Evolutionary conservation across 2,113 vertebrate genomes (phyloP), one percentile per base, ranked within the genome.

Genomic region (Zosterops lateralis): DNA sequence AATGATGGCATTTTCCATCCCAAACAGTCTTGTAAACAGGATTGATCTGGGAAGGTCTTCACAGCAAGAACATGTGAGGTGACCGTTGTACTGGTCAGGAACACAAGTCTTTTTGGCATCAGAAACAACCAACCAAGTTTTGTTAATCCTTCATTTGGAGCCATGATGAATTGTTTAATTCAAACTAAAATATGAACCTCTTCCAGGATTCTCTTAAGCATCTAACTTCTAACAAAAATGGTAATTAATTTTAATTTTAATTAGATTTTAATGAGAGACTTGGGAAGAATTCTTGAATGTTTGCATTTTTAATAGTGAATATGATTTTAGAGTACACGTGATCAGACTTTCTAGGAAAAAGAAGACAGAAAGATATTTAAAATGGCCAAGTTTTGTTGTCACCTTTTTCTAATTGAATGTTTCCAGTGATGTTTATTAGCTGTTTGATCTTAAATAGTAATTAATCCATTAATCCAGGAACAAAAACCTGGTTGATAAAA

Each of bases 171-270:
- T 96, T 64, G 71, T 89, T 87, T 74, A 84, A 91, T 91, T 85
- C 76, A 62, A 51, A 73, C 70, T 93, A 65, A 90, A 81, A 81
- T 84, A 48, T 24, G 75, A 90, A 21, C 47, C 18, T 71, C 80
- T 76, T 90, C 70, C 58, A 81, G 25, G 62, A 82, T 85, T 95
- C 68, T 86, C n/a, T 76, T 81, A 91, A 93, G 68, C 85, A 54
- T 93, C 20, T 56, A 84, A 92, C 76, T 94, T 97, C 82, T 90
- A 93, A 94, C 84, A 95, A 86, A 96, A 95, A 85, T 94, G 60
- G n/a, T 90, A 93, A 96, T 96, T 88, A 83, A 94, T 94, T 94
- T 92, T 82, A 82, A 90, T 95, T 95, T 93, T 94, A 94, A 96
- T 95, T 83, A 85, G 38, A 31, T 95, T 95, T 80, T 70, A 94